Conservation (phyloP, 2,797 vertebrate species). For the Cossypha polioptera region DNA sequence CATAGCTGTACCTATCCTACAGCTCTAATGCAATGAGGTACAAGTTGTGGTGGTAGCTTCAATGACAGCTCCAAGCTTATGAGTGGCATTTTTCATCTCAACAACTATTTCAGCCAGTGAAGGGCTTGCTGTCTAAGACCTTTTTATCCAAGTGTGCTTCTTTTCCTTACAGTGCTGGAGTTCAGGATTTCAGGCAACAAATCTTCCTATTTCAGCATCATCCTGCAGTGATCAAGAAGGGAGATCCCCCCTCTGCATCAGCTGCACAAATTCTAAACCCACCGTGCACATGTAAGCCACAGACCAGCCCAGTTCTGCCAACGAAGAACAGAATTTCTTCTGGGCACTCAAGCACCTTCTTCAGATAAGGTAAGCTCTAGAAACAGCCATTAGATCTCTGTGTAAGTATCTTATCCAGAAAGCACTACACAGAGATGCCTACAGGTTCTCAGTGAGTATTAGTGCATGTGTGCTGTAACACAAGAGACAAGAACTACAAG, state of each 20-base stretch:
- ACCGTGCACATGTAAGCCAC: accelerated
- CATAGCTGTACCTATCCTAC: accelerated
- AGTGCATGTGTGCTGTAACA: background rate
- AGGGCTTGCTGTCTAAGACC: background rate
- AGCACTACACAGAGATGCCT: background rate
- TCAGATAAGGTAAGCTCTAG: background rate
- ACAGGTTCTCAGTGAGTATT: background rate
- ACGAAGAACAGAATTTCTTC: background rate
- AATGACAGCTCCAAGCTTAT: background rate
- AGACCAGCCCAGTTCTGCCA: background rate
- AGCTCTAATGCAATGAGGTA: background rate
- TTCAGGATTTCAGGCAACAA: background rate
- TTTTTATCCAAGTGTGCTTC: background rate
- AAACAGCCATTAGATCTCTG: background rate
- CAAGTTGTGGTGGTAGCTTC: background rate
- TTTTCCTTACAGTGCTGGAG: background rate
- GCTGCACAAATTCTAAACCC: background rate
- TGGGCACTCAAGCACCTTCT: background rate
- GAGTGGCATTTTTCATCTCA: background rate
- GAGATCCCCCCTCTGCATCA: background rate
- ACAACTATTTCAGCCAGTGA: background rate
- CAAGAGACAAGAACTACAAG: background rate
- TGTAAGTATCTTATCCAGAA: background rate
- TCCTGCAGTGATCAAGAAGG: background rate
- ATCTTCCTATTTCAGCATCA: background rate